Base-by-base conservation (phyloP, 1,140 invertebrate species). In the Galleria mellonella region DNA sequence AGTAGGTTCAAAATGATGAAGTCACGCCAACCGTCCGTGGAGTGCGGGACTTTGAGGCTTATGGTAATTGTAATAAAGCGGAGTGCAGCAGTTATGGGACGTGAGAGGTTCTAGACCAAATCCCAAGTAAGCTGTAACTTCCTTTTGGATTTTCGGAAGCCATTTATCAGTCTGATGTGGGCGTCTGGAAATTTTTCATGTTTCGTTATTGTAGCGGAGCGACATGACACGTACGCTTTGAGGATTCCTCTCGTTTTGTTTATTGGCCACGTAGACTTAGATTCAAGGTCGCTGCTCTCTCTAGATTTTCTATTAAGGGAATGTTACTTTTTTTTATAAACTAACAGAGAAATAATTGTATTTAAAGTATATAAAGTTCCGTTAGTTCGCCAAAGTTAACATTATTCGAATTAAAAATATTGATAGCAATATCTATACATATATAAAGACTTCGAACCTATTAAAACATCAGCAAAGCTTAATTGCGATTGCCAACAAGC, bases 121-220 rank as follows among this genome's bases (percentile, higher is more conserved):
- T 88, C 87, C 86, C 83, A 67, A 84, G 81, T 89, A 89, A 89
- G 88, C 87, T 88, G 87, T 87, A 87, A 86, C 87, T 89, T 89
- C 87, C 87, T 89, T 88, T 88, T 84, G 87, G 87, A 88, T 88
- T 87, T 88, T 88, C 87, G 87, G 87, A 88, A 89, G 88, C 88
- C 88, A 88, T 89, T 89, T 88, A 88, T 89, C 88, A 88, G 87
- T 87, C 77, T 84, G 81, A 85, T 84, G 83, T 78, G 82, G 54
- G 73, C 73, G 82, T 82, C 82, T 85, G 75, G 76, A 85, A 82
- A 85, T 85, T 85, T 85, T 85, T 85, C 82, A 82, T 85, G 82
- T 85, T 83, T 82, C 73, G 77, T 82, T 82, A 83, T 85, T 83
- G 76, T 75, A 63, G 57, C 55, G 62, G 47, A 56, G 48, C 57